Evolutionary conservation across 2,113 vertebrate genomes (phyloP), one percentile per base, ranked within the genome.

Genomic region (Semnornis frantzii): DNA sequence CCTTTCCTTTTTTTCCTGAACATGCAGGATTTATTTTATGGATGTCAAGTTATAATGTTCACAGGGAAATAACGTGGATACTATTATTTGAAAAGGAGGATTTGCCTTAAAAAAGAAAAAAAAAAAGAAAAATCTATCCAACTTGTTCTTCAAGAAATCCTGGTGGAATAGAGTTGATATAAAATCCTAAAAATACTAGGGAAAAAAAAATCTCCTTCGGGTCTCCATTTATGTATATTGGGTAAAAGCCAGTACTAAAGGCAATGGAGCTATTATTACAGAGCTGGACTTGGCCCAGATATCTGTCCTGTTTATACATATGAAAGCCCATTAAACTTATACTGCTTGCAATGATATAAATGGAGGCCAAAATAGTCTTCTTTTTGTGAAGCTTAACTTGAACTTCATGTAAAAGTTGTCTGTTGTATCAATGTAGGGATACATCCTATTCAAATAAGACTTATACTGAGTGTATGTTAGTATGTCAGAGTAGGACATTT

Each of bases 221-320:
- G 44, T 37, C 42, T 31, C n/a, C 4, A 1, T 78, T 96, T 90
- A 92, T 90, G 54, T 77, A n/a, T 25, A 31, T 21, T 93, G 93
- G 77, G 59, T 82, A 30, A 92, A 79, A 90, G 89, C 92, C 90
- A 95, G n/a, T 10, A 20, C 58, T 82, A 55, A 82, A 89, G 83
- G 66, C 86, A 94, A 88, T 72, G 73, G 77, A 82, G 23, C 78
- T 85, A 75, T 90, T 94, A 75, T 86, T 92, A 65, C 17, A 65
- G 58, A 78, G 27, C 66, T 93, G 90, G 74, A 94, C 90, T 79
- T 73, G 39, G 46, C 83, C 74, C 94, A 93, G 66, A 69, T 46
- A 18, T 78, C 88, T 88, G 30, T 93, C 78, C 63, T 86, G 58
- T 86, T 92, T 85, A 86, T 58, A 83, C 28, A 62, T 78, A 37